A percentile compares a stretch with the other conserved stretches of the same genome.
phyloP scores from a whole-genome alignment of 2,888 invertebrate species.

The Eurytoma californica region DNA sequence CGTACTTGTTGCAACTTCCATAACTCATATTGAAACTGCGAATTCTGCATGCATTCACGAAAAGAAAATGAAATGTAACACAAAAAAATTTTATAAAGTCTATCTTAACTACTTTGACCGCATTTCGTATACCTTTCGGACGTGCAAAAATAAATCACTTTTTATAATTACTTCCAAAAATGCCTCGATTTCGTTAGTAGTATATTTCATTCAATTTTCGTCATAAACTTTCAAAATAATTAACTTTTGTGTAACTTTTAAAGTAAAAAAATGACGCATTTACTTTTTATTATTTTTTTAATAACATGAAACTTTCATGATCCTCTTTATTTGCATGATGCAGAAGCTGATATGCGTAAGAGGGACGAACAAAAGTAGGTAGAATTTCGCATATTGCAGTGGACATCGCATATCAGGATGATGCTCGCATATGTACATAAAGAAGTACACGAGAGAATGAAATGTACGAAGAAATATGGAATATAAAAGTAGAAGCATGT shows the following conservation, averaged over 20 bases:
- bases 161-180: too few species aligned
- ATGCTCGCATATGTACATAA: conserved; percentile 7
- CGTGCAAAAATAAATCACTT: too few species aligned
- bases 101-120: not conserved
- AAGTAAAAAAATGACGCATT: too few species aligned
- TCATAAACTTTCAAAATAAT: too few species aligned
- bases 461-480: not conserved
- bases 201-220: too few species aligned
- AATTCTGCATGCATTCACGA: conserved; percentile 13
- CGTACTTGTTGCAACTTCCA: conserved; percentile 19
- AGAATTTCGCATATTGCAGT: not conserved
- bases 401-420: not conserved
- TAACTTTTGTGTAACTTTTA: too few species aligned
- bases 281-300: too few species aligned
- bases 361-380: not conserved
- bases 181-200: too few species aligned
- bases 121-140: not conserved
- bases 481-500: not conserved
- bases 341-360: not conserved
- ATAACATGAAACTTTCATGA: too few species aligned
- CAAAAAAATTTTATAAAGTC: not conserved
- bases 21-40: conserved; percentile 34
- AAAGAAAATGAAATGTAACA: not conserved
- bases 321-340: too few species aligned
- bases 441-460: conserved; percentile 1